Conservation (phyloP, 2,888 invertebrate genomes). For the Sialis fuliginosa region DNA sequence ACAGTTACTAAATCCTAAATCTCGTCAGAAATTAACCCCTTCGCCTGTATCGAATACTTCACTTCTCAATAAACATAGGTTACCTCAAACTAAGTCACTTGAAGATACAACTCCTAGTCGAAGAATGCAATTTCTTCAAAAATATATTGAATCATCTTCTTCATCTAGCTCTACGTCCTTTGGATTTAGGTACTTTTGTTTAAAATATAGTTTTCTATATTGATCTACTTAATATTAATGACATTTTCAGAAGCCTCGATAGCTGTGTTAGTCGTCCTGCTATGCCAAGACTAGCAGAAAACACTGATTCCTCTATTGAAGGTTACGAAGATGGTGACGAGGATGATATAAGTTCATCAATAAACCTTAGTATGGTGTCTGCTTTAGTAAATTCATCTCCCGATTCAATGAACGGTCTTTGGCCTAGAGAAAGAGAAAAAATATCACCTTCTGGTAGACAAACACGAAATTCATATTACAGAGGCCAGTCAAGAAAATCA, state of each 20-base stretch:
- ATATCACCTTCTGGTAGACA: slow-evolving; percentile 21
- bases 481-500: slow-evolving; percentile 18
- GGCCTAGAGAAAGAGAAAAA: slow-evolving; percentile 14
- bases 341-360: slow-evolving; percentile 29
- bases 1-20: not conserved
- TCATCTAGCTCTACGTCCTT: slow-evolving; percentile 34
- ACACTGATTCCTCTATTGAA: slow-evolving; percentile 28
- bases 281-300: slow-evolving; percentile 30
- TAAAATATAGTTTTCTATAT: too few relatives aligned
- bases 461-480: slow-evolving; percentile 15
- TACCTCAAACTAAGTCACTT: slow-evolving; percentile 33
- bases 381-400: slow-evolving; percentile 19
- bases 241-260: slow-evolving; percentile 32
- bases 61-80: slow-evolving; percentile 16
- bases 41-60: slow-evolving; percentile 12
- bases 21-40: slow-evolving; percentile 10
- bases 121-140: slow-evolving; percentile 36
- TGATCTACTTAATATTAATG: too few relatives aligned
- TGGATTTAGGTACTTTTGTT: slow-evolving; percentile 26
- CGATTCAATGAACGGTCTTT: slow-evolving; percentile 15
- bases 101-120: slow-evolving; percentile 28
- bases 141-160: slow-evolving; percentile 32
- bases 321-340: slow-evolving; percentile 29
- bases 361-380: slow-evolving; percentile 25
- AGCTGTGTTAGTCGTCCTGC: slow-evolving; percentile 27